phyloP scores from a whole-genome alignment of 2,888 invertebrate genomes.

The Cheilosia vernalis region DNA sequence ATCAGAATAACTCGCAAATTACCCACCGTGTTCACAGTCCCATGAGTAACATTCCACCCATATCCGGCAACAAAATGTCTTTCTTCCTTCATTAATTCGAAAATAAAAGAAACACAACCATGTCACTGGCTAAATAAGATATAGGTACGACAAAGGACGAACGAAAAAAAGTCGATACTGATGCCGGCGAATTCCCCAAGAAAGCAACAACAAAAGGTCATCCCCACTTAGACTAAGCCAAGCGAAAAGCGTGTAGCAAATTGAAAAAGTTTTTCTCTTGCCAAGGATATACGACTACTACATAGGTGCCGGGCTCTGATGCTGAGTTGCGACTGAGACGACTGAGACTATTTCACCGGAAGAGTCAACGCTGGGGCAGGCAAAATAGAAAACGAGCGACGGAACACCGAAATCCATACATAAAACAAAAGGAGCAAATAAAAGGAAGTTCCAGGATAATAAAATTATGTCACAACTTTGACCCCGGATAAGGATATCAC shows the following conservation, averaged over 20 bases:
- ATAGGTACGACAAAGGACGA: conserved; percentile 28
- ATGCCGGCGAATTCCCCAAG: no score
- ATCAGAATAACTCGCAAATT: conserved; percentile 8
- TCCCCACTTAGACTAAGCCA: conserved; percentile 51
- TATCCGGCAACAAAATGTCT: conserved; percentile 63
- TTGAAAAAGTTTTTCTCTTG: conserved; percentile 64
- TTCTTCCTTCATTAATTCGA: conserved; percentile 63
- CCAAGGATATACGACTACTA: conserved; percentile 19
- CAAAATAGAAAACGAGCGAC: not conserved
- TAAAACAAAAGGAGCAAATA: not conserved
- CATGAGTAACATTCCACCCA: conserved; percentile 49
- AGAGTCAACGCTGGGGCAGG: conserved; percentile 7
- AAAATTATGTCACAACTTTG: conserved; percentile 71
- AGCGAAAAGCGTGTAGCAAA: conserved; percentile 64
- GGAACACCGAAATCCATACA: not conserved
- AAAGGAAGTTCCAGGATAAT: conserved; percentile 55
- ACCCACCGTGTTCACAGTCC: conserved; percentile 43
- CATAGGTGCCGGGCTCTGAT: not conserved
- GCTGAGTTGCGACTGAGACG: not conserved
- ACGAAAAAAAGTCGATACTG: conserved; percentile 12
- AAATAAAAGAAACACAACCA: conserved; percentile 61
- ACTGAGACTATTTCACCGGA: not conserved
- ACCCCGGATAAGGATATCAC: conserved; percentile 54
- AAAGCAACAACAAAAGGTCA: conserved; percentile 64
- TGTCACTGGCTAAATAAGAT: conserved; percentile 36